Base-by-base conservation (phyloP, 64 coral and sea anemone species). In the Pocillopora damicornis region DNA sequence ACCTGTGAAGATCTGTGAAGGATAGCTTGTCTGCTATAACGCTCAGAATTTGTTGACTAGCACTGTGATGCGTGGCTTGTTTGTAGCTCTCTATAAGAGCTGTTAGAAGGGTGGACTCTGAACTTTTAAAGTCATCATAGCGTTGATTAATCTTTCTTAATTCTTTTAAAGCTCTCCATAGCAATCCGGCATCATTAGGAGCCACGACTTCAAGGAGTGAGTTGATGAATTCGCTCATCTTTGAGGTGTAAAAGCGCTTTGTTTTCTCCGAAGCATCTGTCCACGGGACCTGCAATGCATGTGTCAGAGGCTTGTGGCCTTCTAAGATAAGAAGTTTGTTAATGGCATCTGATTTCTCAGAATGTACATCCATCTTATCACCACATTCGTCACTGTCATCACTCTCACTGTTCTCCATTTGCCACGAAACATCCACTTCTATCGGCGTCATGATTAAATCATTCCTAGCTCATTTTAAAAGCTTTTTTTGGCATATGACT, bases 101-200 rank as follows among this genome's bases (percentile, higher is more conserved):
- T 20, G 68, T 60, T 15, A 87, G 30, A 59, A 87, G 84, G 35
- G 84, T 75, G 20, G 76, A 18, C 42, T 78, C 76, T 78, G 42
- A 59, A 78, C 76, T 78, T 14, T 10, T 9, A 15, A 59, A 35
- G 64, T 88, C 75, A 65, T 58, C 25, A 58, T 82, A 89, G 15
- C 51, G 65, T 58, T 81, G 12, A 14, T 89, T 82, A 30, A 89
- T 89, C 17, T 57, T 2, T 34, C 64, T 18, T 66, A 78, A 82
- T 45, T 68, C 77, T 37, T 89, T 89, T 14, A 89, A 57, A 60
- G 88, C 36, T 59, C 42, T 0, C 88, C 88, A 89, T 45, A 89
- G n/a, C 34, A 89, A 81, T 69, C 88, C 77, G 15, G 88, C 76
- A 64, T 89, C 88, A 76, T 80, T 74, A 20, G 78, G 88, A 7